These are phyloP conservation scores for Lordiphosa andalusiaca DNA, from an alignment of 2,888 invertebrate species.

Conservation along the genomic window DNA sequence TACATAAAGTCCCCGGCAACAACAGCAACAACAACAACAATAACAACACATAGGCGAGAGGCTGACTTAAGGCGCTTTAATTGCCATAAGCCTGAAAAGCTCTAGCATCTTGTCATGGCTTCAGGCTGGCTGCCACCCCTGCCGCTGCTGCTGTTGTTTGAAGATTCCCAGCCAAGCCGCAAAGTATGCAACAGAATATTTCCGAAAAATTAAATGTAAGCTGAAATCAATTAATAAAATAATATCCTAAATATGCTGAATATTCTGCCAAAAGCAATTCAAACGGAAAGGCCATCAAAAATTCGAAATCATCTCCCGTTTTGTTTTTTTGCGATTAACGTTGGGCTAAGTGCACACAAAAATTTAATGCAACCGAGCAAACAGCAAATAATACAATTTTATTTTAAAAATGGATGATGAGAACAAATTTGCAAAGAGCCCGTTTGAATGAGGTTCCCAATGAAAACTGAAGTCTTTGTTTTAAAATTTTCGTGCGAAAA, in stretches of 20 bases:
- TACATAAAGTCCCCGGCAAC: conserved; percentile 29
- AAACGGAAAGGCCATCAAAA: too few relatives aligned
- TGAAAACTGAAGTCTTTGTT: too few relatives aligned
- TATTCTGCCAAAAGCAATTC: background rate
- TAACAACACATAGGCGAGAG: conserved; percentile 7
- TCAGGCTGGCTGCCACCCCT: conserved; percentile 19
- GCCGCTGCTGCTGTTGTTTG: conserved; percentile 19
- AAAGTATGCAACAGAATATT: conserved; percentile 7
- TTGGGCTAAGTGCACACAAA: too few relatives aligned
- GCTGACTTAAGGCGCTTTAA: conserved; percentile 43
- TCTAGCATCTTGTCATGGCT: conserved; percentile 2
- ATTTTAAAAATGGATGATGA: too few relatives aligned
- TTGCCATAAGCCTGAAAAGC: conserved; percentile 35
- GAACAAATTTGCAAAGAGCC: too few relatives aligned
- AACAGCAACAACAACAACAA: background rate
- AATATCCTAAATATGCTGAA: conserved; percentile 5
- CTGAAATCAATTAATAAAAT: conserved; percentile 8
- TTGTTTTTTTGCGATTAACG: too few relatives aligned
- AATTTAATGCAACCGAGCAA: too few relatives aligned
- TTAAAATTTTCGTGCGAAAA: too few relatives aligned
- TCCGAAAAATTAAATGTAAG: conserved; percentile 4
- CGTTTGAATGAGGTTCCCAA: too few relatives aligned
- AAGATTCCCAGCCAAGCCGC: conserved; percentile 3
- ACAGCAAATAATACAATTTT: too few relatives aligned
- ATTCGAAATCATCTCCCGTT: too few relatives aligned